Evolutionary conservation across 2,888 invertebrate species (phyloP), one percentile per base, ranked within the genome.

Genomic region (Coremacera marginata): DNA sequence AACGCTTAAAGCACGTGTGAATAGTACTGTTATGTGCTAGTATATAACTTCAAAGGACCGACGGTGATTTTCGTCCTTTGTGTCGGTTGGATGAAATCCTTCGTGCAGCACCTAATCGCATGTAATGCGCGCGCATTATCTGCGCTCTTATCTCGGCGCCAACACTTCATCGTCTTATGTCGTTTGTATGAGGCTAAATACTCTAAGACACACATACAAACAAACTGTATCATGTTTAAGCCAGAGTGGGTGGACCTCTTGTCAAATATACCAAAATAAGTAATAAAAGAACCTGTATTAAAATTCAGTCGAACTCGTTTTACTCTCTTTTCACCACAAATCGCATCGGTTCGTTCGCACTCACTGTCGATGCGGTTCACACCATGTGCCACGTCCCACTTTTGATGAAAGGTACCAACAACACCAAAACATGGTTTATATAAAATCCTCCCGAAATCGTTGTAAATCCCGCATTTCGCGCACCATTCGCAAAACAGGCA

Each of bases 91-190:
- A 55, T 83, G 87, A 86, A 88, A 86, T 84, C 85, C 87, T 84
- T 81, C 83, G 82, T 81, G 77, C 75, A 83, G 86, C 86, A 87
- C 85, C 88, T 89, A 89, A 88, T 89, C 88, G 85, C 87, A 85
- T 87, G 85, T 89, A 89, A 88, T 89, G 89, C 89, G 89, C 89
- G 89, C 89, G 89, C 89, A 89, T 89, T 88, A 89, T 88, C 88
- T 85, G 80, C 83, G 84, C 87, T 87, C 86, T 88, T 88, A 86
- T 87, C 87, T 83, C 80, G 49, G 65, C 68, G 68, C 44, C 71
- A 67, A 62, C 25, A 22, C 63, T 57, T 67, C 49, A 31, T n/a
- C 51, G 49, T 60, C 34, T 52, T 60, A 14, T 16, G 60, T 55
- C 19, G 19, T 57, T 49, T 57, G 19, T 44, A 70, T 52, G 8